Conservation (phyloP, 2,797 vertebrate genomes). For the Valencia hispanica region DNA sequence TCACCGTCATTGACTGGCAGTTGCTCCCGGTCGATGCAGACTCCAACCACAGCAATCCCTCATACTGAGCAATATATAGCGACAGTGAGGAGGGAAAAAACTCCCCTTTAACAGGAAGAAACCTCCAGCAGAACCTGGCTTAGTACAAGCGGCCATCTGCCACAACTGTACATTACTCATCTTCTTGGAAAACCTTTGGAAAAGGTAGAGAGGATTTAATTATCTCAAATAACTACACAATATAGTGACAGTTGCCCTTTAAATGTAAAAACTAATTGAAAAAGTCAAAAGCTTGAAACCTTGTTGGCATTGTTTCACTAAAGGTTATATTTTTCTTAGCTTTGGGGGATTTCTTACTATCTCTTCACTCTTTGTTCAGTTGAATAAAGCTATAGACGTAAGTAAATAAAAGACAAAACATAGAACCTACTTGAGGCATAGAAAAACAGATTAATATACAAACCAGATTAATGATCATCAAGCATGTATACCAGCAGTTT, state of each 20-base stretch:
- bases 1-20: too few species aligned
- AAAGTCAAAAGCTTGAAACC: background rate
- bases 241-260: background rate
- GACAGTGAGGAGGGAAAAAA: too few species aligned
- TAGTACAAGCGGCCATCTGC: too few species aligned
- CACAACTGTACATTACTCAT: background rate
- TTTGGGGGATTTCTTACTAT: background rate
- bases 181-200: background rate
- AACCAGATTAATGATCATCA: background rate
- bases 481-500: conserved; percentile 6
- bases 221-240: background rate
- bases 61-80: too few species aligned
- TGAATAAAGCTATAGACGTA: background rate
- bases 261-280: background rate
- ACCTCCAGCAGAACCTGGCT: too few species aligned
- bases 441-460: background rate
- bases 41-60: too few species aligned
- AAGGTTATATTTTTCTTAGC: background rate
- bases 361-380: background rate
- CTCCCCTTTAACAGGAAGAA: too few species aligned
- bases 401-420: background rate
- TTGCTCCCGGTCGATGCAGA: too few species aligned
- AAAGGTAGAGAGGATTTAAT: background rate
- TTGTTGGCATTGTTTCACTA: background rate
- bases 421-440: background rate